phyloP scores from a whole-genome alignment of 2,113 vertebrate genomes.

The human (Homo sapiens) region GRCh38 chr2:2234501-2235000 shows the following conservation, averaged over 20 bases:
- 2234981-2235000: not conserved
- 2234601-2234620: not conserved
- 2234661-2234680: not conserved
- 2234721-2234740: not conserved
- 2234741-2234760: rapidly evolving
- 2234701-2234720: rapidly evolving
- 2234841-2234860: rapidly evolving
- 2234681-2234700: rapidly evolving
- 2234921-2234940: not conserved
- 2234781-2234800: no score
- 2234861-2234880: rapidly evolving
- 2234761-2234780: rapidly evolving
- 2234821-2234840: not conserved
- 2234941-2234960: no score
- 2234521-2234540: not conserved
- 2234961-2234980: no score
- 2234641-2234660: rapidly evolving
- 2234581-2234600: rapidly evolving
- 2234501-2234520: not conserved
- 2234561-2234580: rapidly evolving
- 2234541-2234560: rapidly evolving
- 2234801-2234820: not conserved
- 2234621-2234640: rapidly evolving
- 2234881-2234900: rapidly evolving
- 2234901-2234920: not conserved